phyloP scores from a whole-genome alignment of 1,140 invertebrate species.

The Drosophila kohkoa region DNA sequence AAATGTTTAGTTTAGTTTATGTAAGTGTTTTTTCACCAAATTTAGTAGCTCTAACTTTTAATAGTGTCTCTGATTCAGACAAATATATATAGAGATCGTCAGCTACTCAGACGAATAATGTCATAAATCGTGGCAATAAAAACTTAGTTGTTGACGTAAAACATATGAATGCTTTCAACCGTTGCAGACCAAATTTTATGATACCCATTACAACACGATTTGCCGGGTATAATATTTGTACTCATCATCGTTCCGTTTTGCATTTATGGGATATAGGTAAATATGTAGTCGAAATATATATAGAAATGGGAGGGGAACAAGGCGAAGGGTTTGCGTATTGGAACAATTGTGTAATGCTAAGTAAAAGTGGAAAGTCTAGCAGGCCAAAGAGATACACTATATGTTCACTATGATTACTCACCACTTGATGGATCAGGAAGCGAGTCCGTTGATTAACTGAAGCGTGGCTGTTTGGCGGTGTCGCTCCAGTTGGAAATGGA shows the following conservation, averaged over 20 bases:
- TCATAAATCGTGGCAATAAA: too few species aligned
- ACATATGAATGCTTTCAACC: neutral
- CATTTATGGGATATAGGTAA: slow-evolving; percentile 4
- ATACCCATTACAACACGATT: neutral
- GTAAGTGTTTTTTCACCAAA: too few species aligned
- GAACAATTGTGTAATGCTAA: slow-evolving; percentile 37
- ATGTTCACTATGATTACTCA: slow-evolving; percentile 13
- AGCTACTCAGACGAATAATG: too few species aligned
- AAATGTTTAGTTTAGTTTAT: too few species aligned
- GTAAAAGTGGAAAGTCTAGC: slow-evolving; percentile 1
- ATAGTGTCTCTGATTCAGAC: too few species aligned
- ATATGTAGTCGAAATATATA: slow-evolving; percentile 10
- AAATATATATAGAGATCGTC: too few species aligned
- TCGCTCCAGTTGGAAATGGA: slow-evolving; percentile 2
- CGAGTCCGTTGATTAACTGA: slow-evolving; percentile 9
- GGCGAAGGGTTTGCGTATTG: slow-evolving; percentile 29
- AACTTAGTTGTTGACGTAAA: too few species aligned
- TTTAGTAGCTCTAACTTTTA: too few species aligned
- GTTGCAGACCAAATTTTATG: neutral
- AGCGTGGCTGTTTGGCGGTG: neutral
- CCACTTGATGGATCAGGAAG: slow-evolving; percentile 18
- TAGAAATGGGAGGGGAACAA: neutral
- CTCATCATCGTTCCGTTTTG: slow-evolving; percentile 17
- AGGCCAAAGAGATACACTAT: neutral
- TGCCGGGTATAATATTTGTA: neutral